Conservation (phyloP, 2,888 invertebrate genomes). For the Orthosia cruda region DNA sequence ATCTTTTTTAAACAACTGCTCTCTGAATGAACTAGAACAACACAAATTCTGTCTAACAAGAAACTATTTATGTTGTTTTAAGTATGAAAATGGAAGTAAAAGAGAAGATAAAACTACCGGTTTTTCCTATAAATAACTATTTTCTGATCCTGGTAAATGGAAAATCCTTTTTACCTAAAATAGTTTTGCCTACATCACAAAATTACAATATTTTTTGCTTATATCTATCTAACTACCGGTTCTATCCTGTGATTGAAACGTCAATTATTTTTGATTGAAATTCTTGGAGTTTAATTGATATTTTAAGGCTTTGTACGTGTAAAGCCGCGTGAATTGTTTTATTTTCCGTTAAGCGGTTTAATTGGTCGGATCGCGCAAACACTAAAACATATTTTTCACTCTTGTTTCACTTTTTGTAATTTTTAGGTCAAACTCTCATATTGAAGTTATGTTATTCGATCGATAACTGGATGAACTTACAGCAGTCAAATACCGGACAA, state of each 20-base stretch:
- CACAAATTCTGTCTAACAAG: no score
- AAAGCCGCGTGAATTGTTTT: constrained; percentile 20
- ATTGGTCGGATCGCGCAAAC: constrained; percentile 13
- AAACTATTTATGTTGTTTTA: no score
- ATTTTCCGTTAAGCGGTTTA: constrained; percentile 21
- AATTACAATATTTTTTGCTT: neutral
- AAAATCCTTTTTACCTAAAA: neutral
- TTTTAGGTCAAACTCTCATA: neutral
- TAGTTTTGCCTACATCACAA: neutral
- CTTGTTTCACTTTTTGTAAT: neutral
- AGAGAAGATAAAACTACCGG: no score
- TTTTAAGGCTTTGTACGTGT: constrained; percentile 18
- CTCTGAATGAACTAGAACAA: no score
- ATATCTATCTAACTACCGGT: neutral
- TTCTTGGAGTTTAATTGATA: constrained; percentile 36
- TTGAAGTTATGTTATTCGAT: neutral
- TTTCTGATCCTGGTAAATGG: neutral
- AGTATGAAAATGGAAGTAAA: no score
- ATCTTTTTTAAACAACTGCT: no score
- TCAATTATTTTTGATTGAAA: constrained; percentile 42
- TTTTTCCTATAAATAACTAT: no score
- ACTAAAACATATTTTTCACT: constrained; percentile 1
- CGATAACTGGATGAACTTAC: no score
- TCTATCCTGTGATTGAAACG: constrained; percentile 20
- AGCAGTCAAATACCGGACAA: neutral